phyloP scores from a whole-genome alignment of 2,113 vertebrate genomes.

The Myanophis thanlyinensis region DNA sequence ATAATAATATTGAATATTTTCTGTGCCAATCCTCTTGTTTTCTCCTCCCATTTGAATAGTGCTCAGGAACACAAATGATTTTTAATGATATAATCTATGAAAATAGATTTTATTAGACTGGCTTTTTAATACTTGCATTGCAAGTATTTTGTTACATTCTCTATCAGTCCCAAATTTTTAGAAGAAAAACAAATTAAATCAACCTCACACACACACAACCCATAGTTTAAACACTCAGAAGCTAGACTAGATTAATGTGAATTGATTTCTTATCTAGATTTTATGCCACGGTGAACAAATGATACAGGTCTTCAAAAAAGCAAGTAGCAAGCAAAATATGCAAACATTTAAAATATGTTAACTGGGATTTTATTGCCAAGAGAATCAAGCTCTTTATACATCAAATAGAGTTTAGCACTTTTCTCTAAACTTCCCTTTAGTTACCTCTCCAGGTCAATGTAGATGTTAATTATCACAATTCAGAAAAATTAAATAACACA shows the following conservation, averaged over 20 bases:
- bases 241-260: not conserved
- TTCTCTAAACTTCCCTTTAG: not conserved
- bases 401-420: not conserved
- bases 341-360: not conserved
- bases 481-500: not conserved
- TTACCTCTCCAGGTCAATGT: not conserved
- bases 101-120: not conserved
- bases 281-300: not conserved
- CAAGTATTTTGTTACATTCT: not conserved
- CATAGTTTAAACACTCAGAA: not conserved
- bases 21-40: not conserved
- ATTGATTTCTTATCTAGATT: not conserved
- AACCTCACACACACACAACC: not conserved
- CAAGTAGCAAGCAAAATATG: not conserved
- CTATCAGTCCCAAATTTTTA: not conserved
- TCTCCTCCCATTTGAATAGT: not conserved
- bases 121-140: not conserved
- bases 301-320: not conserved
- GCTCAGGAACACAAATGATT: not conserved
- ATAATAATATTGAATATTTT: not conserved
- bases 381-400: not conserved
- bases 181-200: not conserved
- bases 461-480: not conserved
- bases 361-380: not conserved
- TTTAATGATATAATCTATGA: not conserved